phyloP scores from a whole-genome alignment of 2,113 vertebrate species.

The Caloenas nicobarica region DNA sequence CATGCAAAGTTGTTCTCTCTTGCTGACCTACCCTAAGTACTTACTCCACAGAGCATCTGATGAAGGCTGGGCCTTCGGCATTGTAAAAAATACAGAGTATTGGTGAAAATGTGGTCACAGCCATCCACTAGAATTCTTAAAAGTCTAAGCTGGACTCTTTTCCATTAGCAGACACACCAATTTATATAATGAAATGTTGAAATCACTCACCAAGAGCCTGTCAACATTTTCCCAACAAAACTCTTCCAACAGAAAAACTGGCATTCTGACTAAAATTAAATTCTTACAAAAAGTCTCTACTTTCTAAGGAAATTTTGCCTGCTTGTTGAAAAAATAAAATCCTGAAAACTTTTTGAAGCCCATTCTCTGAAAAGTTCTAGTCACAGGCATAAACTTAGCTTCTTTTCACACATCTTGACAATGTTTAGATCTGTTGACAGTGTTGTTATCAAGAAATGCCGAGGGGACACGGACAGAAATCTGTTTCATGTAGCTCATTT shows the following conservation, averaged over 20 bases:
- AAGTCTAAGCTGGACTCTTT: not conserved
- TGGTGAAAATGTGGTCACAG: not conserved
- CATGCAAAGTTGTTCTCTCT: not conserved
- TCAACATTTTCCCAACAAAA: slow-evolving; percentile 12
- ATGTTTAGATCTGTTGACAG: slow-evolving; percentile 69
- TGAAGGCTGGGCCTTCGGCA: not conserved
- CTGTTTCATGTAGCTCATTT: slow-evolving; percentile 66
- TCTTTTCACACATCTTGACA: slow-evolving; percentile 64
- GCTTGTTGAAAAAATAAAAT: slow-evolving; percentile 24
- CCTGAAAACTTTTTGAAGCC: slow-evolving; percentile 41
- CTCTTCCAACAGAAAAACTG: not conserved
- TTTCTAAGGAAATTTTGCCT: slow-evolving; percentile 10
- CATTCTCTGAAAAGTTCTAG: slow-evolving; percentile 60
- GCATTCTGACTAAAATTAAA: not conserved
- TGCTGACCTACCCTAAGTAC: not conserved
- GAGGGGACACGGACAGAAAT: slow-evolving; percentile 65
- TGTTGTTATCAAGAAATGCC: slow-evolving; percentile 66
- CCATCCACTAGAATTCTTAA: not conserved
- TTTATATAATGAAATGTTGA: not conserved
- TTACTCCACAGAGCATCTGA: not conserved
- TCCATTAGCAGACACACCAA: not conserved
- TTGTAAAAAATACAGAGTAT: not conserved
- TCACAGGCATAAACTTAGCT: slow-evolving; percentile 65
- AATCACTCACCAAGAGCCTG: not conserved
- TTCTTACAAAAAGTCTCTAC: not conserved